Conservation (phyloP, 2,113 vertebrate species). For the Nasalis larvatus region DNA sequence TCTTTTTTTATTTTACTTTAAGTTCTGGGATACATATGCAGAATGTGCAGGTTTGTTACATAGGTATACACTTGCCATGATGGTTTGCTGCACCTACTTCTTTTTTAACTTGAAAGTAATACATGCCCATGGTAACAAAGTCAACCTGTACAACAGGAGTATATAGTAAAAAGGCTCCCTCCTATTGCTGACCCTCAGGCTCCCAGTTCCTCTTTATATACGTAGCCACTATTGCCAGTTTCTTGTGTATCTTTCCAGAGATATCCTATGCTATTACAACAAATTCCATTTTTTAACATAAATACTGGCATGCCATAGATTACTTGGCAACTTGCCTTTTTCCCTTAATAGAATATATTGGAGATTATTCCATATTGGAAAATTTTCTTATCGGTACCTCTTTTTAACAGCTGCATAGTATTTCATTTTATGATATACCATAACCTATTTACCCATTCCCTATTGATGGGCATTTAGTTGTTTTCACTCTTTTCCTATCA, state of each 20-base stretch:
- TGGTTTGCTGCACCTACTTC: too few relatives aligned
- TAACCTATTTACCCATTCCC: background rate
- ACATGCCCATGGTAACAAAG: background rate
- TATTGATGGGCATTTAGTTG: background rate
- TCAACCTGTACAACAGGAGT: background rate
- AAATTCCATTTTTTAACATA: background rate
- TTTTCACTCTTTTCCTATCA: conserved; percentile 14
- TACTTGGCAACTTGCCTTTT: background rate
- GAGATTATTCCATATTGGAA: background rate
- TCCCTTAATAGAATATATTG: background rate
- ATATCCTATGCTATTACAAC: background rate
- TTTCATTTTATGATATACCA: background rate
- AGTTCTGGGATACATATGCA: too few relatives aligned
- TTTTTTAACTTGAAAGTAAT: conserved; percentile 17
- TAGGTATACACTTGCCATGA: too few relatives aligned
- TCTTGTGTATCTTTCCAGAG: background rate
- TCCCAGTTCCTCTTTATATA: background rate
- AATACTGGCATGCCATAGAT: background rate
- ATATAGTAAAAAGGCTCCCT: background rate
- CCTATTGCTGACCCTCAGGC: background rate
- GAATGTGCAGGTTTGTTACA: too few relatives aligned
- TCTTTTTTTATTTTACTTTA: background rate
- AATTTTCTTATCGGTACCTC: background rate
- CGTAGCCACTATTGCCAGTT: background rate
- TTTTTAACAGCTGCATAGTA: background rate